Evolutionary conservation across 1,140 invertebrate genomes (phyloP).

Genomic region (Drosophila miranda): DNA sequence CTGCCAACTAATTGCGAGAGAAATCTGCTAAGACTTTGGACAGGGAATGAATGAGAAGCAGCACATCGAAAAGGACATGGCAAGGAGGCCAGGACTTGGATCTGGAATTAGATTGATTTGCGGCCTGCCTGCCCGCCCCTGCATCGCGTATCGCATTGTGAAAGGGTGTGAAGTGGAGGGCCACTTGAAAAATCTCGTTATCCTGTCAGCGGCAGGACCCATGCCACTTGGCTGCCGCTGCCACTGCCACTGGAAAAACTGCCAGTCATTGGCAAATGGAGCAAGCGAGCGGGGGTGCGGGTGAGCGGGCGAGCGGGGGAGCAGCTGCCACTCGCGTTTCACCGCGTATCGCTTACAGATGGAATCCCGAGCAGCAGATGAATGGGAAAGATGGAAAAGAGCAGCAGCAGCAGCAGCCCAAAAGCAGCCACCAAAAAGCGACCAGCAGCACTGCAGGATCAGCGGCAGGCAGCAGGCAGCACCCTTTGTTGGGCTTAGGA

Average conservation of each 20-base stretch:
- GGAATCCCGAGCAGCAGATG: constrained; percentile 30
- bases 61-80: background rate
- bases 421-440: constrained; percentile 13
- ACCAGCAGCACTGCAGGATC: constrained; percentile 28
- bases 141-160: constrained; percentile 11
- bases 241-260: constrained; percentile 50
- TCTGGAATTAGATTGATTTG: constrained; percentile 22
- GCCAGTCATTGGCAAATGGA: constrained; percentile 56
- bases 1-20: constrained; percentile 75
- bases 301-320: background rate
- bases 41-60: constrained; percentile 31
- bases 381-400: constrained; percentile 24
- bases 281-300: background rate
- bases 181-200: constrained; percentile 81
- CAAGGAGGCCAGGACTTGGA: background rate
- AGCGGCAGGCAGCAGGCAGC: constrained; percentile 20
- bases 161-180: constrained; percentile 64
- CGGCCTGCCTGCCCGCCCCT: background rate
- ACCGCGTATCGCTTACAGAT: constrained; percentile 61
- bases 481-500: constrained; percentile 43
- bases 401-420: constrained; percentile 10
- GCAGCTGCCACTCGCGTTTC: constrained; percentile 48
- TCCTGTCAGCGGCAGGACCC: constrained; percentile 71
- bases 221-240: constrained; percentile 33
- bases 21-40: constrained; percentile 62